Evolutionary conservation across 2,113 vertebrate genomes (phyloP).

Genomic region (Diglossa brunneiventris): DNA sequence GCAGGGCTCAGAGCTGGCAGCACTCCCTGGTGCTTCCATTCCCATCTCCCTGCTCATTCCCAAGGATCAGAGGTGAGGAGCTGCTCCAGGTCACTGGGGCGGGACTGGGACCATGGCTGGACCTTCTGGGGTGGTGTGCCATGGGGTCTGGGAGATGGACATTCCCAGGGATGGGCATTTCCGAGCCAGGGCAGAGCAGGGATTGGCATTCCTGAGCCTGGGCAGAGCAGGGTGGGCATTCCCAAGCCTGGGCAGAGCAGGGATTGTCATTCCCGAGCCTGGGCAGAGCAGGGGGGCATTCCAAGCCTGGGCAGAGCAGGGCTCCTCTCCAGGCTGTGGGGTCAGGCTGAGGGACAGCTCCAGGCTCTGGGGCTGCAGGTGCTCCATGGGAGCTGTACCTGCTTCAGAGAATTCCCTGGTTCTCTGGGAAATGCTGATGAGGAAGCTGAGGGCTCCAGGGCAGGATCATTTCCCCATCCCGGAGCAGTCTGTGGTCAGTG

Average conservation of each 20-base stretch:
- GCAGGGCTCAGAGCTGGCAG: accelerated
- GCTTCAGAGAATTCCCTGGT: accelerated
- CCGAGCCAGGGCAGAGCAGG: background rate
- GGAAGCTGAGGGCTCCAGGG: background rate
- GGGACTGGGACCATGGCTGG: accelerated
- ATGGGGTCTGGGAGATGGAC: background rate
- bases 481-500: accelerated
- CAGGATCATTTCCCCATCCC: background rate
- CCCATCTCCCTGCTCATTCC: background rate
- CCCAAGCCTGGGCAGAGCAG: too few relatives aligned
- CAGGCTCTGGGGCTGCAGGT: accelerated
- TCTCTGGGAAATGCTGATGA: accelerated
- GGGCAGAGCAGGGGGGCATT: background rate
- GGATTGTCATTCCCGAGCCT: too few relatives aligned
- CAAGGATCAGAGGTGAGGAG: background rate
- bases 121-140: background rate
- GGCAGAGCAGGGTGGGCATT: background rate
- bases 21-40: background rate
- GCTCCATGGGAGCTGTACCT: accelerated
- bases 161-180: background rate
- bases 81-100: background rate
- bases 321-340: background rate
- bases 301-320: background rate
- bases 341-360: background rate
- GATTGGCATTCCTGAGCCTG: too few relatives aligned